phyloP scores from a whole-genome alignment of 1,140 invertebrate genomes.

The Stegodyphus dumicola region DNA sequence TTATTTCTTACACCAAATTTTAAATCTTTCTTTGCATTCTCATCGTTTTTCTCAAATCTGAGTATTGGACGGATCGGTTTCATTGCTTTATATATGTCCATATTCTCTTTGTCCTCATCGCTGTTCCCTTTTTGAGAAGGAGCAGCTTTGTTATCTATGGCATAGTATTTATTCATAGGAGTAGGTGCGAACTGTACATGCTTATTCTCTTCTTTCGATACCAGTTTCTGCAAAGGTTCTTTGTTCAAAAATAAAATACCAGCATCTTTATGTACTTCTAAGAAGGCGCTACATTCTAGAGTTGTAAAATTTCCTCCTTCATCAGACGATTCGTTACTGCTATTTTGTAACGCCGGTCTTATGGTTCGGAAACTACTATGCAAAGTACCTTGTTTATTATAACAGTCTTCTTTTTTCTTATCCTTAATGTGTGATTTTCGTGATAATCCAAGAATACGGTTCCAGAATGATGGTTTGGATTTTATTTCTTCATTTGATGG shows the following conservation, averaged over 20 bases:
- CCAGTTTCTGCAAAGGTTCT: background rate
- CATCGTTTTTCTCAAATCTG: constrained; percentile 1
- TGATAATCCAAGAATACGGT: background rate
- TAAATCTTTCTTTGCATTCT: constrained; percentile 1
- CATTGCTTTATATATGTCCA: background rate
- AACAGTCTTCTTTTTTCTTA: background rate
- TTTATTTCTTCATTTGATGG: background rate
- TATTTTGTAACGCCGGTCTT: background rate
- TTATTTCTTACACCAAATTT: constrained; percentile 14
- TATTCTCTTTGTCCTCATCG: constrained; percentile 39
- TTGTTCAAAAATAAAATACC: constrained; percentile 51
- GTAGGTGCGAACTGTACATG: constrained; percentile 52
- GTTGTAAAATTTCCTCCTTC: constrained; percentile 3
- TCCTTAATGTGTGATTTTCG: background rate
- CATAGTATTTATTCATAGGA: constrained; percentile 46
- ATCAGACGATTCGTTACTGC: background rate
- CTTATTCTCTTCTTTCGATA: constrained; percentile 28
- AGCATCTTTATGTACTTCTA: constrained; percentile 37
- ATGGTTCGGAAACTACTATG: background rate
- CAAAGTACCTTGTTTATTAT: background rate
- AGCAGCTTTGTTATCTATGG: constrained; percentile 24
- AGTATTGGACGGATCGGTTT: constrained; percentile 25
- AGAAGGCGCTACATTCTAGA: constrained; percentile 23
- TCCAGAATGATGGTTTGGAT: background rate
- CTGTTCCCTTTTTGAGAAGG: background rate